Evolutionary conservation across 2,888 invertebrate genomes (phyloP).

Genomic region (Labia minor): DNA sequence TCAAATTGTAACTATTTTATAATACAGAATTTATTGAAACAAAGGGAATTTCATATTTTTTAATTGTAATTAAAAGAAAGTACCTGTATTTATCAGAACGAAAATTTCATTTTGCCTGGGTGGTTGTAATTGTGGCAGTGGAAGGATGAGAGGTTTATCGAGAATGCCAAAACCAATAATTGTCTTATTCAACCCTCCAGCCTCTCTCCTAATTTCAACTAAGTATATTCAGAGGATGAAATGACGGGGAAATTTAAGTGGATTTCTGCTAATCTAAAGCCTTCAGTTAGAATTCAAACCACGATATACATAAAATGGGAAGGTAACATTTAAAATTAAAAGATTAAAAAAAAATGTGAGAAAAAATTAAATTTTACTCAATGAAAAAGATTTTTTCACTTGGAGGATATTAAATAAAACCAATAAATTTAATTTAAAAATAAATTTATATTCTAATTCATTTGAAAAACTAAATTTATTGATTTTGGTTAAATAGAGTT

Average conservation of each 20-base stretch:
- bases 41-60: background rate
- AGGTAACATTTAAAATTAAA: background rate
- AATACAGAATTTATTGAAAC: too few relatives aligned
- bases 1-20: too few relatives aligned
- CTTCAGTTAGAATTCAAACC: background rate
- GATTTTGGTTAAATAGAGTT: background rate
- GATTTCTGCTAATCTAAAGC: background rate
- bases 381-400: background rate
- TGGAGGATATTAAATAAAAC: too few relatives aligned
- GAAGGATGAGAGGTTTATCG: background rate
- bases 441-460: background rate
- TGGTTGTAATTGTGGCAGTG: background rate
- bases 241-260: conserved; percentile 13
- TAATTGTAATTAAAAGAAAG: background rate
- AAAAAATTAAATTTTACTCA: background rate
- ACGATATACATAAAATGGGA: background rate
- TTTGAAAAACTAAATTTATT: background rate
- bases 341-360: background rate
- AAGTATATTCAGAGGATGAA: background rate
- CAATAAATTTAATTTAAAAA: background rate
- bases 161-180: conserved; percentile 2
- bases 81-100: background rate
- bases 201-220: background rate
- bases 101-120: background rate
- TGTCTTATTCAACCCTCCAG: background rate